Evolutionary conservation across 2,113 vertebrate genomes (phyloP), one percentile per base, ranked within the genome.

Genomic region (Prunella himalayana): DNA sequence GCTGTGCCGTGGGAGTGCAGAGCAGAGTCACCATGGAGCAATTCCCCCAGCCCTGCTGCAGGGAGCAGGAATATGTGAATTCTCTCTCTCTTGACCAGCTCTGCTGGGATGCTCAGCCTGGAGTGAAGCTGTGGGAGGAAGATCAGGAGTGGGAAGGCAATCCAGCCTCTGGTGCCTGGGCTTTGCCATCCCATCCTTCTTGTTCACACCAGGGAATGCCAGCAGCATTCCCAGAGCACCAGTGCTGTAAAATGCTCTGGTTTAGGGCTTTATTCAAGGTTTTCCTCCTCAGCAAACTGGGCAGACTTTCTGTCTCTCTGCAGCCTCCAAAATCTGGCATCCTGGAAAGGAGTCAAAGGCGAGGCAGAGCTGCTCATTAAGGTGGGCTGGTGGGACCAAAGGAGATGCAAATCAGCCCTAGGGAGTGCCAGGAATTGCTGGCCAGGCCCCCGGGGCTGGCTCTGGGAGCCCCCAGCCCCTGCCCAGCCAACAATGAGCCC

Each of bases 281-380:
- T 86, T 86, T 75, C 25, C 53, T 68, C 80, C 90, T 24, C 22
- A 66, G 73, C 49, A 68, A 66, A 41, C 33, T 27, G 39, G 41
- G 39, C 92, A 54, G 89, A 76, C 94, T 96, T 79, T 82, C 72
- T 94, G 71, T 41, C 68, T 96, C 87, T 96, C 27, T 69, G n/a
- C 54, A 56, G 30, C 82, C 69, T 61, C 69, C 85, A 49, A 57
- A 87, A 44, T 15, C 22, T 57, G 54, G 20, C 68, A 21, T 10
- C 30, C 84, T 39, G 82, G 49, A 25, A 73, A 65, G 60, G 91
- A 90, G 37, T 16, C 63, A 73, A 70, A 84, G 27, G 39, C 57
- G n/a, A 83, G 70, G 76, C 75, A 77, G 82, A 64, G 61, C 21
- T 10, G 25, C 15, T 82, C 53, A 10, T 82, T 71, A 25, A 77